Base-by-base conservation (phyloP, 2,797 vertebrate species). In the Lateolabrax maculatus region DNA sequence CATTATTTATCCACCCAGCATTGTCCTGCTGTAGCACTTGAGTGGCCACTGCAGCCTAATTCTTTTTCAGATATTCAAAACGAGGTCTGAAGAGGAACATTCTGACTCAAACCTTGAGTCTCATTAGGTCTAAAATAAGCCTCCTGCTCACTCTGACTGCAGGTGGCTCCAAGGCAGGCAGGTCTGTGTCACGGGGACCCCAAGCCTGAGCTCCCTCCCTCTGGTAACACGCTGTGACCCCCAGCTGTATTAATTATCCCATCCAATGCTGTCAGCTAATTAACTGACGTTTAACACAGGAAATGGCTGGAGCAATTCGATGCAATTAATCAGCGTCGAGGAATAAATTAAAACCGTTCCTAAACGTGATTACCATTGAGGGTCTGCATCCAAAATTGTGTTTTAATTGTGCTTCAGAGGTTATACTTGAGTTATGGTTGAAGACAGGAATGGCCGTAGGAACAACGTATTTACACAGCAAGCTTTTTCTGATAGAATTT, bases 181-280 rank as follows among this genome's bases (percentile, higher is more conserved):
- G 79, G 83, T 75, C 77, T 82, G 66, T 75, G 72, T 90, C 77
- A 55, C 48, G 19, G 56, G 68, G 77, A 72, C 71, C 84, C 68
- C 75, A 81, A 79, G 77, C 68, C 78, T 51, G 44, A 74, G 65
- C 53, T 51, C 44, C 43, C 62, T 63, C 66, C 46, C 72, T 37
- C 65, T 23, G 79, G 69, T 77, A 75, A 60, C 89, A 84, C 73
- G 87, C 86, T 78, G 82, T 68, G 89, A 86, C 87, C 87, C 90
- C 62, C 78, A 66, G 86, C 88, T 89, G 82, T 89, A 95, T 95
- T 94, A 92, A 95, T 96, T 94, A 95, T 94, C 89, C 89, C 88
- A 87, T 93, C 85, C 92, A 92, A 87, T 90, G 90, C 86, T 92
- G 91, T 94, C 89, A 79, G 91, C 91, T 94, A 95, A 96, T 95